phyloP scores from a whole-genome alignment of 2,888 invertebrate species.

The Idaea dimidiata region DNA sequence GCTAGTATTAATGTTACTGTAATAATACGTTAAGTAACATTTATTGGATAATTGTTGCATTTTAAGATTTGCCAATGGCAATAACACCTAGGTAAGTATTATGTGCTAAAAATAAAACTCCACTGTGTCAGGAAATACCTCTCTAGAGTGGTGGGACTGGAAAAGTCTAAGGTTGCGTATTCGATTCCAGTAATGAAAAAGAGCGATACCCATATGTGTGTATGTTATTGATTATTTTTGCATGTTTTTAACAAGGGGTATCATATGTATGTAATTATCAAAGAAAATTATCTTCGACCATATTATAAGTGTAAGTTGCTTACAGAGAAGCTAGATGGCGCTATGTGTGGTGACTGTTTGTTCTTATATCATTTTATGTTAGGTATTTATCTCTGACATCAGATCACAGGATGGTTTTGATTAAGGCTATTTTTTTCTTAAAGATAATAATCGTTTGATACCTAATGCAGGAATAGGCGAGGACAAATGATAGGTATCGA shows the following conservation, averaged over 20 bases:
- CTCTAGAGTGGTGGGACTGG: too few species aligned
- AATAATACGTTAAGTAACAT: not conserved
- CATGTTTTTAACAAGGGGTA: too few species aligned
- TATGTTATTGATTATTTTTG: too few species aligned
- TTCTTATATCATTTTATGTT: not conserved
- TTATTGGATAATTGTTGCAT: conserved; percentile 7
- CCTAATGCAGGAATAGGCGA: conserved; percentile 44
- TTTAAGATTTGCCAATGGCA: conserved; percentile 3
- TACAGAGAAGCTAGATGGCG: not conserved
- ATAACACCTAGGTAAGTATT: too few species aligned
- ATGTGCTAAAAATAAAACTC: not conserved
- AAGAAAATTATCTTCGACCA: too few species aligned
- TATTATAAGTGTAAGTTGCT: too few species aligned
- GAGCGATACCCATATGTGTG: too few species aligned
- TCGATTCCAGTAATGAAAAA: too few species aligned
- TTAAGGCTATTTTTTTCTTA: conserved; percentile 29
- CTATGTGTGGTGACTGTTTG: not conserved
- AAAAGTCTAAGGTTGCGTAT: too few species aligned
- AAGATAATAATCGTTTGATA: conserved; percentile 46
- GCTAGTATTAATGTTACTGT: conserved; percentile 13
- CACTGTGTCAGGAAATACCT: not conserved
- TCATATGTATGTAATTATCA: too few species aligned
- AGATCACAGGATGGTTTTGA: conserved; percentile 38
- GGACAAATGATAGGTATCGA: conserved; percentile 44
- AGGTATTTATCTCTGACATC: conserved; percentile 12